Percentiles rank a stretch among this genome's conserved stretches.
Evolutionary conservation across 2,797 vertebrate genomes (phyloP).

Genomic region (Semotilus atromaculatus): DNA sequence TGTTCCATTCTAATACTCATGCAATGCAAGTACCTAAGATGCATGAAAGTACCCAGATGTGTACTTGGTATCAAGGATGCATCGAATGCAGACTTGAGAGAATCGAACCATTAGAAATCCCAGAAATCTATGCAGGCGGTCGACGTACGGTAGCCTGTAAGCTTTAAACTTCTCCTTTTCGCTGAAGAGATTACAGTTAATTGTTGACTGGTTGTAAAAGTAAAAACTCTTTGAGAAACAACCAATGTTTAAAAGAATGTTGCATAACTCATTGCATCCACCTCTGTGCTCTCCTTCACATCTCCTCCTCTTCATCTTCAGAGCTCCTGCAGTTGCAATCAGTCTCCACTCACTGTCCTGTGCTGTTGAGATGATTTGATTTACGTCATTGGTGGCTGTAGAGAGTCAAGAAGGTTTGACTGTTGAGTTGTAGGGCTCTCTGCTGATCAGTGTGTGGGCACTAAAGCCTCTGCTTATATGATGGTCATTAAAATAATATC

Average conservation of each 20-base stretch:
- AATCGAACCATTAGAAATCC: too few relatives aligned
- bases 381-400: conserved; percentile 11
- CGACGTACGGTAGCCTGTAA: too few relatives aligned
- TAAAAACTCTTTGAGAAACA: background rate
- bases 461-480: conserved; percentile 4
- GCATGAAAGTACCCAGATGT: too few relatives aligned
- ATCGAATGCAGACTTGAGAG: too few relatives aligned
- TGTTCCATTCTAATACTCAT: too few relatives aligned
- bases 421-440: conserved; percentile 20
- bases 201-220: too few relatives aligned
- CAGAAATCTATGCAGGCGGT: too few relatives aligned
- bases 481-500: conserved; percentile 16
- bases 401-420: conserved; percentile 8
- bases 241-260: background rate
- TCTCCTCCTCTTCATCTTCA: conserved; percentile 13
- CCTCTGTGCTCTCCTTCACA: background rate
- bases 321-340: conserved; percentile 21
- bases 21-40: too few relatives aligned
- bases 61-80: too few relatives aligned
- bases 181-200: too few relatives aligned
- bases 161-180: too few relatives aligned
- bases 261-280: background rate
- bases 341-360: conserved; percentile 18
- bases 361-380: conserved; percentile 22
- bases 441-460: conserved; percentile 39